Evolutionary conservation across 2,888 invertebrate species (phyloP).

Genomic region (Galerucella nymphaeae): DNA sequence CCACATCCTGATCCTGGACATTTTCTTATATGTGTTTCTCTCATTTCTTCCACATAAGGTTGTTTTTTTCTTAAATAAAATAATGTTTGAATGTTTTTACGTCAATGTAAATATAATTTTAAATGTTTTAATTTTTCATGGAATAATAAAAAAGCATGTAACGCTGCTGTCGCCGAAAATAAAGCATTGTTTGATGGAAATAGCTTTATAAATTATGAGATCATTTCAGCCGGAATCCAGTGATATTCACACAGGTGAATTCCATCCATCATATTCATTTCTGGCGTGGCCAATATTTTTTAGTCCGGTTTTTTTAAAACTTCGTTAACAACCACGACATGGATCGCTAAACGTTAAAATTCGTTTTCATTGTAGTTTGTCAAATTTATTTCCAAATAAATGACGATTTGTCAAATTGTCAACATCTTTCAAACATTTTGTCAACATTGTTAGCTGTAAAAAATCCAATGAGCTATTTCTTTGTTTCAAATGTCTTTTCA

Average conservation of each 20-base stretch:
- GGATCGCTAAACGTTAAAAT: constrained; percentile 30
- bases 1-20: too few relatives aligned
- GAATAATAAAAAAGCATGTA: neutral
- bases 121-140: too few relatives aligned
- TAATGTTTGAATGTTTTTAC: too few relatives aligned
- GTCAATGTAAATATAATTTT: too few relatives aligned
- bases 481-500: too few relatives aligned
- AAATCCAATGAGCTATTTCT: too few relatives aligned
- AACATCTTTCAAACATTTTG: too few relatives aligned
- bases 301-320: constrained; percentile 28
- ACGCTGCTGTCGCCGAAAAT: constrained; percentile 52
- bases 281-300: constrained; percentile 38
- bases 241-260: constrained; percentile 60
- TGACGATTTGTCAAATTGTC: constrained; percentile 13
- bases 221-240: constrained; percentile 58
- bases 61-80: too few relatives aligned
- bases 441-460: too few relatives aligned
- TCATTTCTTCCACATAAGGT: too few relatives aligned
- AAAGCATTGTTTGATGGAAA: constrained; percentile 61
- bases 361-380: constrained; percentile 31
- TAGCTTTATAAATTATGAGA: constrained; percentile 59
- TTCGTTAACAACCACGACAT: constrained; percentile 38
- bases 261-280: constrained; percentile 55
- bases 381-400: constrained; percentile 27
- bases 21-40: too few relatives aligned